Evolutionary conservation across 2,797 vertebrate species (phyloP), one percentile per base, ranked within the genome.

Genomic region (Diplodus puntazzo): DNA sequence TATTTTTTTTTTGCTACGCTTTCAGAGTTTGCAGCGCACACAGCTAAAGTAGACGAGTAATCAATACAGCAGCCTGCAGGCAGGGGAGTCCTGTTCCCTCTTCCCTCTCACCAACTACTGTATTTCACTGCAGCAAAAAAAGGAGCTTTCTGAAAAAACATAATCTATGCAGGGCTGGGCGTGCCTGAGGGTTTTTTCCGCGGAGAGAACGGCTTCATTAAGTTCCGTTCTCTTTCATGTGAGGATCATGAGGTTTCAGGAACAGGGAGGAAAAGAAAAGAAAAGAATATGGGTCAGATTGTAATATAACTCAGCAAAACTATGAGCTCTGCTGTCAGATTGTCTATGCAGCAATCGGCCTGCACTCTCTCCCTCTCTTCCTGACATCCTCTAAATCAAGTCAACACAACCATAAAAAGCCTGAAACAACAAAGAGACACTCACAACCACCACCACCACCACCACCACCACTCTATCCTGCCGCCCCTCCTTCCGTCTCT

Each of bases 121-220:
- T 63, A 77, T 92, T 91, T 88, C 89, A 91, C 89, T 90, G 92
- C 93, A 94, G 92, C 86, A 94, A 87, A 94, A 87, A 94, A 87
- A 85, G 49, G 45, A 81, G 80, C 83, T 77, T 87, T 89, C 73
- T 69, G 50, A 72, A 82, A 25, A 82, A 83, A 78, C 67, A 45
- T 67, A 14, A 79, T 84, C 53, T 79, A 13, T 69, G 73, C 62
- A 55, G 79, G 10, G 27, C 64, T 46, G 79, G 74, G 54, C 61
- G 14, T 50, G 61, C 21, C 55, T 39, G 46, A 62, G 65, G 14
- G 18, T 39, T 39, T 77, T 69, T 39, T 77, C 27, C 46, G 63
- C 63, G 64, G 49, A 79, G 45, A 48, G 46, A 72, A 55, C 20
- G 9, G 53, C 34, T 62, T 74, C 50, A 69, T 77, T 69, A 43